Evolutionary conservation across 2,888 invertebrate species (phyloP), one percentile per base, ranked within the genome.

Genomic region (Apocheima hispidaria): DNA sequence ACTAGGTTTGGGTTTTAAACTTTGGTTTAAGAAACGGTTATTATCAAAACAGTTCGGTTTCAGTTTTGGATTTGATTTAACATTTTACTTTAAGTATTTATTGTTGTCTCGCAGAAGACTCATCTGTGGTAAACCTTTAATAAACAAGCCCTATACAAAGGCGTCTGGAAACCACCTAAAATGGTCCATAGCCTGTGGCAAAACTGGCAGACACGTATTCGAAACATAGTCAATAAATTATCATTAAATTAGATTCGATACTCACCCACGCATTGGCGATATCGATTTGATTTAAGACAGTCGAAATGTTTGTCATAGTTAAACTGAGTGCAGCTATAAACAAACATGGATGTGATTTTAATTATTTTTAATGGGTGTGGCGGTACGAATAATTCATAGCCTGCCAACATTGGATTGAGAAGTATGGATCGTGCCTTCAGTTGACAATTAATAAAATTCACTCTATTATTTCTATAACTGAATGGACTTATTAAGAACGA

Each of bases 191-290:
- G 70, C 71, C 70, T 53, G 60, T 77, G 71, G 73, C 71, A 65
- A 67, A 35, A 50, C 59, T 38, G 65, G 71, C 70, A 73, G 72
- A 70, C 70, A 81, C 82, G 79, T 81, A 82, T 38, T 78, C 75
- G 75, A 84, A 86, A 84, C 83, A 82, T 72, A 68, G 71, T 74
- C 77, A 65, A 86, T 88, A 89, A 87, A 89, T 88, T 81, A 86
- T 82, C 77, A 79, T 84, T 86, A 84, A 90, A 90, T 89, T 85
- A 83, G 84, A 90, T 86, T 86, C 84, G 81, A 83, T 79, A 79
- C 78, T 84, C 79, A 81, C 85, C 85, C 78, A 87, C 87, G 79
- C 80, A 78, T 79, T 78, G 77, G 73, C 79, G 75, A 86, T 84
- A 83, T 78, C 70, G 68, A 71, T 71, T 78, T 86, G 81, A 88